Base-by-base conservation (phyloP, 1,140 invertebrate species). In the Drosophila littoralis region DNA sequence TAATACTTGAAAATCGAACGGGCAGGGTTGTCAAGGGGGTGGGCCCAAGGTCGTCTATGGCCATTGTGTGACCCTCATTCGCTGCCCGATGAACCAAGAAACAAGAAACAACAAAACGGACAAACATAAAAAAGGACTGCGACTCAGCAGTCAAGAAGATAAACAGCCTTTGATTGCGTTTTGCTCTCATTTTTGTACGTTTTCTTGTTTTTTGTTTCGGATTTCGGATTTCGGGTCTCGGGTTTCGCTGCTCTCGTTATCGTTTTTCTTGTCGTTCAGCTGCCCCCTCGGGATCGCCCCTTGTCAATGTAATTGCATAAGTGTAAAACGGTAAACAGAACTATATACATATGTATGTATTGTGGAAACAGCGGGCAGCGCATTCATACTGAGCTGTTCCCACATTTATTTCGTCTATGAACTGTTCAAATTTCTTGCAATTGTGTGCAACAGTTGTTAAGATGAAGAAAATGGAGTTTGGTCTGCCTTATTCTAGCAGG, bases 111-210 rank as follows among this genome's bases (percentile, higher is more conserved):
- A 58, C 7, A 68, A 48, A 35, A 57, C 35, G n/a, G 15, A 54
- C 40, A 12, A 35, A 36, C 22, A 36, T 22, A 17, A 73, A 7
- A 40, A 61, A 52, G 40, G 46, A 61, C 66, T 43, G 43, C 36
- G 70, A 63, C 52, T 73, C 45, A 55, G 57, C 63, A 74, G 55
- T 74, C 71, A 59, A 67, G 57, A 77, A 77, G 75, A 77, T 77
- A 75, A 77, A 77, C 75, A 77, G 71, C 65, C 66, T 75, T 75
- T 77, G 75, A 77, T 77, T 77, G 71, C 58, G 71, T 69, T 59
- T 57, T 45, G 57, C 48, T 63, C 54, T 60, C 57, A 28, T 36
- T 38, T 66, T 65, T 36, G 28, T 46, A 35, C 43, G 36, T 52
- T 45, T 55, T 42, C 22, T 42, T 22, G 17, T 10, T 12, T 22